Percentiles rank a stretch among this genome's conserved stretches.
phyloP scores from a whole-genome alignment of 2,113 vertebrate genomes.

The Cygnus buccinator region DNA sequence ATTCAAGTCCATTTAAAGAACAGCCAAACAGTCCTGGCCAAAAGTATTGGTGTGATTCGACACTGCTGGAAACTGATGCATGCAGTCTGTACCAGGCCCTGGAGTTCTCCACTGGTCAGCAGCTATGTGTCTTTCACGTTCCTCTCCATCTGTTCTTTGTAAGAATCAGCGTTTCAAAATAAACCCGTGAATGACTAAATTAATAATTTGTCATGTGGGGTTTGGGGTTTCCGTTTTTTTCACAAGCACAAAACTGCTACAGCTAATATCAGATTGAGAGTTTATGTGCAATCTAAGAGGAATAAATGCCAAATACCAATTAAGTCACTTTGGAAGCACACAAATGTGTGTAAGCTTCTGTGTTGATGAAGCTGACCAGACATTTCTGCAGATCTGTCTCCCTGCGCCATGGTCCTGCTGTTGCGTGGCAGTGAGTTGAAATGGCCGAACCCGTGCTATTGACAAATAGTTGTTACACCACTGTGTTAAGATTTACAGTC shows the following conservation, averaged over 20 bases:
- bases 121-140: slow-evolving; percentile 47
- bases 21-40: not conserved
- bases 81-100: not conserved
- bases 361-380: slow-evolving; percentile 45
- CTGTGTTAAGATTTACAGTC: not conserved
- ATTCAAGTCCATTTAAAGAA: slow-evolving; percentile 34
- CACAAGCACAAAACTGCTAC: slow-evolving; percentile 1
- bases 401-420: not conserved
- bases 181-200: not conserved
- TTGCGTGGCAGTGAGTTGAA: not conserved
- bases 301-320: slow-evolving; percentile 59
- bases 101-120: slow-evolving; percentile 46
- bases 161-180: slow-evolving; percentile 37
- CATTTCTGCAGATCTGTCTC: slow-evolving; percentile 36
- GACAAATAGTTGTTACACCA: not conserved
- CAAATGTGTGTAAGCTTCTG: slow-evolving; percentile 52
- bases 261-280: not conserved
- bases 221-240: not conserved
- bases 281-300: slow-evolving; percentile 52
- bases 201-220: not conserved
- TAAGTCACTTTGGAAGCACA: slow-evolving; percentile 62
- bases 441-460: not conserved
- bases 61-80: not conserved
- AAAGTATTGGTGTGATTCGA: not conserved
- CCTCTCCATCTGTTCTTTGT: not conserved